A percentile compares a stretch with the other conserved stretches of the same genome.
Conservation (phyloP, 1,140 invertebrate species). For the Dinoponera quadriceps region DNA sequence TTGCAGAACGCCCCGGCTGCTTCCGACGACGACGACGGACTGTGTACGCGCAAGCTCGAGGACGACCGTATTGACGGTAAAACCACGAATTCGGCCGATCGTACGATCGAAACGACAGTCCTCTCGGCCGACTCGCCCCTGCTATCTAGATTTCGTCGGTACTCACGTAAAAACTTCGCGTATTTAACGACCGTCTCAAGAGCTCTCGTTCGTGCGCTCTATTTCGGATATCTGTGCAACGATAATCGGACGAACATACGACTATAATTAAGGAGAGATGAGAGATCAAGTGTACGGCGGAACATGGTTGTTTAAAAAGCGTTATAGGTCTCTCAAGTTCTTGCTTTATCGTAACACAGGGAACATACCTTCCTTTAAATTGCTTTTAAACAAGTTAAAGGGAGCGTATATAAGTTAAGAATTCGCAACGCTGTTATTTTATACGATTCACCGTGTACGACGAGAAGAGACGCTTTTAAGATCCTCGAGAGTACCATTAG, state of each 20-base stretch:
- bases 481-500: slow-evolving; percentile 48
- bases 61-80: slow-evolving; percentile 14
- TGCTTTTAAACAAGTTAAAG: slow-evolving; percentile 50
- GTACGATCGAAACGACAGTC: slow-evolving; percentile 11
- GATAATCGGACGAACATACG: not conserved
- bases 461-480: slow-evolving; percentile 38
- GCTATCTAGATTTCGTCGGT: not conserved
- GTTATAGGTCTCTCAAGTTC: not conserved
- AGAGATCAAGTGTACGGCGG: not conserved
- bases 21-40: not conserved
- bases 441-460: slow-evolving; percentile 22
- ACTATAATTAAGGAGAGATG: not conserved
- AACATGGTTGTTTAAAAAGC: not conserved
- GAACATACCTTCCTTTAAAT: slow-evolving; percentile 40
- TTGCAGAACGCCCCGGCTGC: slow-evolving; percentile 66
- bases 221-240: not conserved
- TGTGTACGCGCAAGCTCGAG: slow-evolving; percentile 13
- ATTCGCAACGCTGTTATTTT: slow-evolving; percentile 48
- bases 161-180: not conserved
- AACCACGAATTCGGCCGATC: slow-evolving; percentile 22
- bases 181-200: not conserved
- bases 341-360: slow-evolving; percentile 6
- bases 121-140: not conserved
- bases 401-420: slow-evolving; percentile 45
- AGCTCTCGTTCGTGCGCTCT: no score